A percentile compares a stretch with the other conserved stretches of the same genome.
These are phyloP conservation scores for Coptotermes formosanus DNA, from an alignment of 1,140 invertebrate genomes.

Conservation along the genomic window DNA sequence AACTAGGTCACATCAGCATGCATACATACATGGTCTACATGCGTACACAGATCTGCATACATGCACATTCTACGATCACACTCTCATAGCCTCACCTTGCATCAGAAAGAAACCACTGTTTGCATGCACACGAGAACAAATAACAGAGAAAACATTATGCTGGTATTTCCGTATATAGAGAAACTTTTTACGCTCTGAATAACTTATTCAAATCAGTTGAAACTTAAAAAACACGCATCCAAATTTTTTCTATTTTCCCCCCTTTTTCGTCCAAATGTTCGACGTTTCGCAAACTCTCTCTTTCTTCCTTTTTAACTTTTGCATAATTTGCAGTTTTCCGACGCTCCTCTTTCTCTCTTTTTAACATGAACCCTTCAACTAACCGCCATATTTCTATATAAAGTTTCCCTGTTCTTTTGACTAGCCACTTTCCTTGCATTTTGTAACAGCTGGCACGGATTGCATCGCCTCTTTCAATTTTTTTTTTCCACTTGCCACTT, in stretches of 20 bases:
- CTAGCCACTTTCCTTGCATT: slow-evolving; percentile 8
- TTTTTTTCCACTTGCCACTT: slow-evolving; percentile 4
- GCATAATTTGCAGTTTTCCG: slow-evolving; percentile 15
- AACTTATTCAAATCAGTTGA: slow-evolving; percentile 17
- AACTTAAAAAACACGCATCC: not conserved
- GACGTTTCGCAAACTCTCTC: not conserved
- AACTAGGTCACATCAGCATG: too few relatives aligned
- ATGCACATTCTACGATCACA: too few relatives aligned
- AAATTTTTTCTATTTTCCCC: not conserved
- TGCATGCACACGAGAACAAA: slow-evolving; percentile 1
- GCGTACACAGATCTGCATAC: too few relatives aligned
- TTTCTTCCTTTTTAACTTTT: slow-evolving; percentile 5
- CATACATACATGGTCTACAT: too few relatives aligned
- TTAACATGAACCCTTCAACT: slow-evolving; percentile 5
- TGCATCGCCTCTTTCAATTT: not conserved
- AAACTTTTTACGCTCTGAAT: slow-evolving; percentile 1
- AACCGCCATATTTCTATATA: slow-evolving; percentile 17
- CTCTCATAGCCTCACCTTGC: not conserved
- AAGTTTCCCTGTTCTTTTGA: slow-evolving; percentile 5
- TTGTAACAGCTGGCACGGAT: slow-evolving; percentile 13
- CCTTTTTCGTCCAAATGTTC: not conserved
- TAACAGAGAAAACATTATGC: not conserved
- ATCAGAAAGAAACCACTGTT: not conserved
- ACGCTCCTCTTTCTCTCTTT: not conserved
- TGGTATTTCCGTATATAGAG: not conserved